phyloP scores from a whole-genome alignment of 2,113 vertebrate genomes.

The Calyptomena viridis region DNA sequence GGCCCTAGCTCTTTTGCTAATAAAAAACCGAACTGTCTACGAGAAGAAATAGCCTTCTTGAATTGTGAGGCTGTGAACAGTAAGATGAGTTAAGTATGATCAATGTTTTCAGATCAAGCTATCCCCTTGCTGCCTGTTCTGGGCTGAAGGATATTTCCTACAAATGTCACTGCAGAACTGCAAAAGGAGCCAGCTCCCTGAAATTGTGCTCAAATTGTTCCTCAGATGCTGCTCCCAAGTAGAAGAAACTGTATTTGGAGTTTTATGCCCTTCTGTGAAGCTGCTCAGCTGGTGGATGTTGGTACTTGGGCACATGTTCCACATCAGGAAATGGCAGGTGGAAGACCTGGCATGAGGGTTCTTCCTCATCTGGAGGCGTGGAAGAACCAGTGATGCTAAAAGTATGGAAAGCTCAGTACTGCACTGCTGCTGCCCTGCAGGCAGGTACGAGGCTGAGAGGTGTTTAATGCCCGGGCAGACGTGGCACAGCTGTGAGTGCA shows the following conservation, averaged over 20 bases:
- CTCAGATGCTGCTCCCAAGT: neutral
- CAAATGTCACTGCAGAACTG: neutral
- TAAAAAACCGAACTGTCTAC: neutral
- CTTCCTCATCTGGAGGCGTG: neutral
- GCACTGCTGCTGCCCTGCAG: neutral
- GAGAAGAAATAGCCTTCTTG: neutral
- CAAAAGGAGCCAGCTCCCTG: neutral
- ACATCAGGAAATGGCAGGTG: neutral
- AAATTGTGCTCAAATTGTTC: neutral
- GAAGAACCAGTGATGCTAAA: neutral
- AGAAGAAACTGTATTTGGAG: neutral
- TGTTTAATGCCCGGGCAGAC: neutral
- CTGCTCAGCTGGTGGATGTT: neutral
- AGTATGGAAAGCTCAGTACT: neutral
- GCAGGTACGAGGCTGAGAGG: accelerated
- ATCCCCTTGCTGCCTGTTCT: neutral
- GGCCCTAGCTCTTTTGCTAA: neutral
- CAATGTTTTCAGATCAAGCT: neutral
- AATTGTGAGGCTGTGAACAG: neutral
- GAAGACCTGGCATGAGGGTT: neutral
- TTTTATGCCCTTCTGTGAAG: neutral
- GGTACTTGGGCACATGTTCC: neutral
- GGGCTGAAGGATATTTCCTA: neutral
- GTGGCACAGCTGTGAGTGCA: neutral
- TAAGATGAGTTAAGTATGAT: neutral